These are phyloP conservation scores for Rhabdomys pumilio DNA, from an alignment of 2,797 vertebrate genomes.

Conservation along the genomic window DNA sequence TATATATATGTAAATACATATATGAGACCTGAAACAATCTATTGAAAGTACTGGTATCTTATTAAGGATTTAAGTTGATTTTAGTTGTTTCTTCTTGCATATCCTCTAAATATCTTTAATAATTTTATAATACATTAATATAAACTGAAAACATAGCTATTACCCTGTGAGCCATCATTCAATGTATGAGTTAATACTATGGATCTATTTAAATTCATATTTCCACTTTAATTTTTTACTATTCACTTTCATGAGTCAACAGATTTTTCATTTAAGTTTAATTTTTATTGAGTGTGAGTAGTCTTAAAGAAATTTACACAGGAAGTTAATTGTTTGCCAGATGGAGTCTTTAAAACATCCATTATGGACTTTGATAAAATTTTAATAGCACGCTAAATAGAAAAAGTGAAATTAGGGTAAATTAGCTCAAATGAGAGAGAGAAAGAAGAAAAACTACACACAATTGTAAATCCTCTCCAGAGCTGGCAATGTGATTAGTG, in stretches of 20 bases:
- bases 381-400: constrained; percentile 71
- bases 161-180: constrained; percentile 2
- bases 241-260: constrained; percentile 52
- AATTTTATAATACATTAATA: constrained; percentile 2
- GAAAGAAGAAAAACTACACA: background rate
- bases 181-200: constrained; percentile 54
- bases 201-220: background rate
- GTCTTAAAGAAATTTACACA: constrained; percentile 76
- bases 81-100: constrained; percentile 35
- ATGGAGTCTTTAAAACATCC: constrained; percentile 74
- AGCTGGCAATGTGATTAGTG: background rate
- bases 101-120: background rate
- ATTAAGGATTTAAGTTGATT: background rate
- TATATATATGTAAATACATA: background rate
- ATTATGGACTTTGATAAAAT: constrained; percentile 76
- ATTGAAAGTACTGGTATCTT: background rate
- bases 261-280: constrained; percentile 57
- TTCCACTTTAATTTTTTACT: constrained; percentile 53
- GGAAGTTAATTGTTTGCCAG: constrained; percentile 67
- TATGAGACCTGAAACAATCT: constrained; percentile 5
- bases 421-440: constrained; percentile 54
- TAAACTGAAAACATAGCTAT: constrained; percentile 53
- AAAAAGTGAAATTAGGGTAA: constrained; percentile 66
- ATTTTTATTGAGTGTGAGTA: constrained; percentile 68
- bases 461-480: background rate